Evolutionary conservation across 2,888 invertebrate species (phyloP), one percentile per base, ranked within the genome.

Genomic region (Drosophila sordidula): DNA sequence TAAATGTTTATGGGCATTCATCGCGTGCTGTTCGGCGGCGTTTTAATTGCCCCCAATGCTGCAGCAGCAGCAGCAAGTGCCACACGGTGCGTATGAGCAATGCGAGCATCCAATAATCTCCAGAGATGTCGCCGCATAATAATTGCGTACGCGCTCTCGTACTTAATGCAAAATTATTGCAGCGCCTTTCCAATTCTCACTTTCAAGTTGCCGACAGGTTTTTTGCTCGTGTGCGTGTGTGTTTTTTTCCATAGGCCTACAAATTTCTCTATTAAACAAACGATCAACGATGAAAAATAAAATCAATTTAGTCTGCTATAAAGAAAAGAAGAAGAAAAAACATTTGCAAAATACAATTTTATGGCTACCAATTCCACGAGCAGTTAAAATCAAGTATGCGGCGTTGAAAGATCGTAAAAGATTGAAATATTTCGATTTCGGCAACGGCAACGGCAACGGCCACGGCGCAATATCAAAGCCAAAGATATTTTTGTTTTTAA

Each of bases 1-100:
- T 86, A 85, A 88, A 85, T 87, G 85, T 88, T 83, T 83, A 87
- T 85, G 87, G 87, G 89, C 85, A 85, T 88, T 83, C 87, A 85
- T 88, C 85, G 85, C 88, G 87, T 85, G 87, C 85, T 83, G 84
- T 68, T 58, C 71, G 58, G 75, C 78, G 87, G 87, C 75, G 81
- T 84, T 84, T 84, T 84, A 82, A 87, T 84, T 83, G 83, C 86
- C 78, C 61, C 63, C 76, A 65, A 56, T 63, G 71, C 71, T 68
- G 49, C 58, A 26, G 38, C 57, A 56, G 45, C 34, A 61, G 36
- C 66, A 61, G 58, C 70, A 64, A 76, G 61, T 75, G 66, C 75
- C 68, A 65, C 86, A 80, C 80, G 74, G 63, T 86, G 87, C 86
- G 83, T 83, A 78, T 86, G 80, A 63, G 86, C 86, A 83, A 78